Percentiles rank a stretch among this genome's conserved stretches.
These are phyloP conservation scores for Lordiphosa stackelbergi DNA, from an alignment of 1,140 invertebrate genomes.

Conservation along the genomic window DNA sequence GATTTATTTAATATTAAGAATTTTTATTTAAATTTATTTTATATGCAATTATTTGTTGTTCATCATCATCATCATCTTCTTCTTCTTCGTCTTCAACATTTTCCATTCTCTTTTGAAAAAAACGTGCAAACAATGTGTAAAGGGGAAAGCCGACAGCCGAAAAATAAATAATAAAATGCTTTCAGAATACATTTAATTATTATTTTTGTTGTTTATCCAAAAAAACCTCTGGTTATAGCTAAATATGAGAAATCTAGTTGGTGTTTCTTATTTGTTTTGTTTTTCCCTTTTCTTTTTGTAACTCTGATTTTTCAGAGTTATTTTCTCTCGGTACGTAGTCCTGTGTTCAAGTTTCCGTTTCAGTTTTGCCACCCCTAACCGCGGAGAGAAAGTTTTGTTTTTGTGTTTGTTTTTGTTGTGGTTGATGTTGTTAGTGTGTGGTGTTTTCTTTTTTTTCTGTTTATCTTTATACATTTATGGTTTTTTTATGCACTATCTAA, in stretches of 20 bases:
- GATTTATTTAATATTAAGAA: constrained; percentile 67
- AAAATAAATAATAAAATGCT: constrained; percentile 76
- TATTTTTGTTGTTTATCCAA: constrained; percentile 32
- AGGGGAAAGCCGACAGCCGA: constrained; percentile 87
- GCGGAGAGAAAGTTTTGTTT: too few relatives aligned
- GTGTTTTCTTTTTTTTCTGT: too few relatives aligned
- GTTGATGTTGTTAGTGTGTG: too few relatives aligned
- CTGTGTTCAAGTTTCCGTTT: too few relatives aligned
- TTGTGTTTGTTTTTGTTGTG: too few relatives aligned
- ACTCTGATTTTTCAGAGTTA: neutral
- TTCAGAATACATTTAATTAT: constrained; percentile 69
- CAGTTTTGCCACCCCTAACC: too few relatives aligned
- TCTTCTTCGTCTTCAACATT: constrained; percentile 26
- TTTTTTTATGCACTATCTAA: too few relatives aligned
- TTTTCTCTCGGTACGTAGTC: neutral
- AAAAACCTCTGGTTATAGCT: constrained; percentile 3
- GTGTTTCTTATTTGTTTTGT: neutral
- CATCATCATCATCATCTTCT: constrained; percentile 50
- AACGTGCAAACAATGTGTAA: constrained; percentile 93
- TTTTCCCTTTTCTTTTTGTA: neutral
- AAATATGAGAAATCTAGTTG: constrained; percentile 8
- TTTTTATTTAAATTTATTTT: constrained; percentile 71
- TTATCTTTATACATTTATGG: too few relatives aligned
- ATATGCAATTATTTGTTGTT: constrained; percentile 64
- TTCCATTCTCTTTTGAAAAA: constrained; percentile 59